A percentile compares a stretch with the other conserved stretches of the same genome.
Conservation (phyloP, 2,113 vertebrate species). For the Ia io region DNA sequence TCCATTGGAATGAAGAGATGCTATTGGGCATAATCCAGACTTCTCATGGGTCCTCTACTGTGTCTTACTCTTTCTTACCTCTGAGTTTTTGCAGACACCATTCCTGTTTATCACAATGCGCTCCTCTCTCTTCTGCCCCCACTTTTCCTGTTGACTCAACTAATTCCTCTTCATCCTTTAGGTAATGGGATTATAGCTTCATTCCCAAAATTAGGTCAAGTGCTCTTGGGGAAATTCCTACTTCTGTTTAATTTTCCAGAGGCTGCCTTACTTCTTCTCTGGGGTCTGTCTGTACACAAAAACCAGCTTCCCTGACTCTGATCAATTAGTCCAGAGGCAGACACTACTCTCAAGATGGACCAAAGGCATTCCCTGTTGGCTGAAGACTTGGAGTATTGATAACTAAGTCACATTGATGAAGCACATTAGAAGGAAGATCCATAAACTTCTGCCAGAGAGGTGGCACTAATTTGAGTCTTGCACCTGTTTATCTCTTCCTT, state of each 20-base stretch:
- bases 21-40: not conserved
- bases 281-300: not conserved
- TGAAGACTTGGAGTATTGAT: not conserved
- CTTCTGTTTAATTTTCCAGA: not conserved
- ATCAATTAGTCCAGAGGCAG: not conserved
- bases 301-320: not conserved
- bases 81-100: not conserved
- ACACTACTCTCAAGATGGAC: not conserved
- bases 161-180: not conserved
- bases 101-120: not conserved
- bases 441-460: not conserved
- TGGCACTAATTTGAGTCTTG: not conserved
- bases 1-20: not conserved
- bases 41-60: not conserved
- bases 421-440: not conserved
- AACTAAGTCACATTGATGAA: not conserved
- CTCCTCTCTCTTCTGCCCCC: not conserved
- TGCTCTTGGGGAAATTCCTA: not conserved
- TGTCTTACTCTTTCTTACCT: not conserved
- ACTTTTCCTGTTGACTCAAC: not conserved
- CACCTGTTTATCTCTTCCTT: not conserved
- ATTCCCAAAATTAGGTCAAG: not conserved
- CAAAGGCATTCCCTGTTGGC: not conserved
- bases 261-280: not conserved
- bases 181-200: not conserved